These are phyloP conservation scores for Lacerta agilis DNA, from an alignment of 2,797 vertebrate species.

Conservation along the genomic window DNA sequence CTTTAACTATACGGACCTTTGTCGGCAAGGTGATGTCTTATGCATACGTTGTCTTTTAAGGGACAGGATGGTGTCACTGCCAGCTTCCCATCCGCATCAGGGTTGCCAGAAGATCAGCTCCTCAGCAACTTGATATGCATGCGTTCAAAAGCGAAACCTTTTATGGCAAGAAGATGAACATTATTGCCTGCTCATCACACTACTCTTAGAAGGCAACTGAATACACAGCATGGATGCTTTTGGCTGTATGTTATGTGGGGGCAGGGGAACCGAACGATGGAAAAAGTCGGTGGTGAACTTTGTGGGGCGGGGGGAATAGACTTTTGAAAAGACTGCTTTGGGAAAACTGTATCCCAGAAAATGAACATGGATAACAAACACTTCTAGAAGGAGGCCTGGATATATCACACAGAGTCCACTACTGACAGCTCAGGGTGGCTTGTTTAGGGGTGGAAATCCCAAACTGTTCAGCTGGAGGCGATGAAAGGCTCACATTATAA, in stretches of 20 bases:
- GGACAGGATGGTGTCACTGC: background rate
- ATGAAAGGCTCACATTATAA: conserved; percentile 3
- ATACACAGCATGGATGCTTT: background rate
- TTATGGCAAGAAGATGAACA: background rate
- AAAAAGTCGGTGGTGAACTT: background rate
- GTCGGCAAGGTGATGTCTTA: too few relatives aligned
- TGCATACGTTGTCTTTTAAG: background rate
- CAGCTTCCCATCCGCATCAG: background rate
- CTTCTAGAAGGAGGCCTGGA: background rate
- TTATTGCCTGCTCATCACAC: background rate
- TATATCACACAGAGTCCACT: background rate
- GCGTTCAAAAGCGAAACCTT: background rate
- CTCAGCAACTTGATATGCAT: background rate
- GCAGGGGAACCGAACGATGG: background rate
- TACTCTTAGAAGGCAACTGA: background rate
- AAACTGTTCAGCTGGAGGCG: background rate
- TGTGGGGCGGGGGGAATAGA: background rate
- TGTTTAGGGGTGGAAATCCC: background rate
- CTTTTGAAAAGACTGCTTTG: background rate
- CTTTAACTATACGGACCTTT: too few relatives aligned
- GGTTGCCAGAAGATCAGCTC: background rate
- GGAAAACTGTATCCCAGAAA: background rate
- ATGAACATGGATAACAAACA: background rate
- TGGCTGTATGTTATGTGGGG: background rate
- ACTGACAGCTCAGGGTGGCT: background rate